phyloP scores from a whole-genome alignment of 2,888 invertebrate species.

The Allacma fusca region DNA sequence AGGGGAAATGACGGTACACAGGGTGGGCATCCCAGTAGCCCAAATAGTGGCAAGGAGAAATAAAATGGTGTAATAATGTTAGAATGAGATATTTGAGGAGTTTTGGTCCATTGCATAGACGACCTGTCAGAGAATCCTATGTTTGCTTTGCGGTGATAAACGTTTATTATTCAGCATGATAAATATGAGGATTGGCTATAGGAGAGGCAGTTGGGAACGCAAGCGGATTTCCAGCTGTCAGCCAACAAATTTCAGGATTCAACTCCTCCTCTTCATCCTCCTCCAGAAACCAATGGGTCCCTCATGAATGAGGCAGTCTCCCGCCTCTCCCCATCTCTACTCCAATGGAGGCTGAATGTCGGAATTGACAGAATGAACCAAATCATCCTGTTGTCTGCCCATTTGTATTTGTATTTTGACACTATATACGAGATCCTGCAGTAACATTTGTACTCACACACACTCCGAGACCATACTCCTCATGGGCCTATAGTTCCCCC shows the following conservation, averaged over 20 bases:
- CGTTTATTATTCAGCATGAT: constrained; percentile 32
- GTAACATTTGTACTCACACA: constrained; percentile 6
- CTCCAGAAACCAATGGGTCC: too few species aligned
- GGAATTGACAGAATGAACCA: constrained; percentile 13
- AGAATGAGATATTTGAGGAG: neutral
- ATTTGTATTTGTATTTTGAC: constrained; percentile 16
- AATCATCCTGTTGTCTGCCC: constrained; percentile 6
- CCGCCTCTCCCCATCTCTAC: constrained; percentile 15
- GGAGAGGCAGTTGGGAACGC: neutral
- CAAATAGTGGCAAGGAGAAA: neutral
- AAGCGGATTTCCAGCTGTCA: constrained; percentile 1
- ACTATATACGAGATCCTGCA: constrained; percentile 3
- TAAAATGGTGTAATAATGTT: neutral
- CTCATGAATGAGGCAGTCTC: neutral
- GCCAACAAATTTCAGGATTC: constrained; percentile 6
- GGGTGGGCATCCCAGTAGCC: too few species aligned
- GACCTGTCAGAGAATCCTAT: constrained; percentile 6
- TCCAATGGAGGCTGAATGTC: neutral
- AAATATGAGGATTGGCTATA: constrained; percentile 27
- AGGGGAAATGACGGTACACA: too few species aligned
- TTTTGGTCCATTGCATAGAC: too few species aligned
- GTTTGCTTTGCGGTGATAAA: constrained; percentile 46
- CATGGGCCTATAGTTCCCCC: neutral
- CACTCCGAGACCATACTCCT: neutral
- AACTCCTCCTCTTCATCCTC: constrained; percentile 3